A percentile compares a stretch with the other conserved stretches of the same genome.
Conservation (phyloP, 2,888 invertebrate species). For the Pyralis farinalis region DNA sequence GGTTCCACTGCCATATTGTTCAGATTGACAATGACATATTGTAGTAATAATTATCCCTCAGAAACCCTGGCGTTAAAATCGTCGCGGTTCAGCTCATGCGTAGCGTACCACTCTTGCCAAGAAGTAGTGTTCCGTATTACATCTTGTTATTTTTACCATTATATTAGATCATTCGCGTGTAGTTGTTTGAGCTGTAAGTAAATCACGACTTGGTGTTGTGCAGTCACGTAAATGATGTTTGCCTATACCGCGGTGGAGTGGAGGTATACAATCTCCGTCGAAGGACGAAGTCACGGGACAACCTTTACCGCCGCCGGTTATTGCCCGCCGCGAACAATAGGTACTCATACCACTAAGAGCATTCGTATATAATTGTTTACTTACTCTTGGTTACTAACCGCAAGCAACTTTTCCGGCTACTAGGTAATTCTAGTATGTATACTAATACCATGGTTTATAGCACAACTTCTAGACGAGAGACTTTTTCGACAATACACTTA, state of each 20-base stretch:
- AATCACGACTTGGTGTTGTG: conserved; percentile 15
- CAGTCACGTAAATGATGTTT: conserved; percentile 22
- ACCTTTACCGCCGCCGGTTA: conserved; percentile 34
- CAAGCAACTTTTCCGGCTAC: conserved; percentile 23
- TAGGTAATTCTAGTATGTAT: too few relatives aligned
- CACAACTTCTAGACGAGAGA: too few relatives aligned
- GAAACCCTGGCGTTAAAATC: too few relatives aligned
- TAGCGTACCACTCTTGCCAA: too few relatives aligned
- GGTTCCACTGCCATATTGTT: conserved; percentile 32
- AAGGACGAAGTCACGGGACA: conserved; percentile 31
- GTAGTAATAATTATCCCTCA: too few relatives aligned
- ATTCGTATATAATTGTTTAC: conserved; percentile 54
- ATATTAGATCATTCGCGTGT: conserved; percentile 2
- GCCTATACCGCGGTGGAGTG: conserved; percentile 18
- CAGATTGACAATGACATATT: conserved; percentile 33
- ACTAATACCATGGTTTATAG: too few relatives aligned
- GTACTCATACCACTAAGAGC: conserved; percentile 49
- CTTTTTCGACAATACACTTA: too few relatives aligned
- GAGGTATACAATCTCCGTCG: conserved; percentile 32
- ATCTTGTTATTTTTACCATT: neutral
- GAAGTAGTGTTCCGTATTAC: too few relatives aligned
- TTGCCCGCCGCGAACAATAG: conserved; percentile 48
- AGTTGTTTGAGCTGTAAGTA: conserved; percentile 7
- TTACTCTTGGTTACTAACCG: conserved; percentile 38
- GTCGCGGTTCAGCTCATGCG: too few relatives aligned